Base-by-base conservation (phyloP, 1,140 invertebrate species). In the Pachypeltis micranthus region DNA sequence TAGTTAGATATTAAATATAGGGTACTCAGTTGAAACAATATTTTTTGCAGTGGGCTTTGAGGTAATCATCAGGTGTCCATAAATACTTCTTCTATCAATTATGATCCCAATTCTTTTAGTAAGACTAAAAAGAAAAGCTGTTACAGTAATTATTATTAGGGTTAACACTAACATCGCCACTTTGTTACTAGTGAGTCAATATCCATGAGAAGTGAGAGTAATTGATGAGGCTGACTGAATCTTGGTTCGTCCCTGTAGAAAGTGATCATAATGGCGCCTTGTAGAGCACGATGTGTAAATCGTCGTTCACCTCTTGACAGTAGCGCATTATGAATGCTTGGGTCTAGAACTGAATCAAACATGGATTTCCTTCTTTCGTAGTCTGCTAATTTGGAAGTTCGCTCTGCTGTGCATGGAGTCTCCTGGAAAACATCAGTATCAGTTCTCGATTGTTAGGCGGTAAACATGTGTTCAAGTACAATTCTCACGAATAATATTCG, bases 141-240 rank as follows among this genome's bases (percentile, higher is more conserved):
- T n/a, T n/a, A n/a, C n/a, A n/a, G n/a, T n/a, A n/a, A 31, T 29
- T 10, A 26, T 7, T 12, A 31, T 34, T 19, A 7, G 26, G 25
- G 1, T 57, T 44, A 2, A 31, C 21, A 81, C 87, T 87, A 83
- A 98, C 96, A 98, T 78, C 96, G 83, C 96, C 96, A 99, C 77
- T 98, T 98, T n/a, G 94, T 98, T 66, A 99, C 91, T 56, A 97
- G 79, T 1, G 93, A 93, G 78, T 99, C 96, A 29, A 99, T 96
- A 73, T 99, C 95, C 90, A 97, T 97, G 1, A 99, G 81, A 2
- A 93, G 79, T 0, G 85, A 91, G 0, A 99, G 79, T 57, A 99
- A 82, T 74, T 97, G 94, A 79, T 96, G 93, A 0, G 96, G 94
- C 73, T 97, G 93, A 68, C 91, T 94, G 76, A 98, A 99, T 24